Base-by-base conservation (phyloP, 1,140 invertebrate species). In the Drosophila lowei region DNA sequence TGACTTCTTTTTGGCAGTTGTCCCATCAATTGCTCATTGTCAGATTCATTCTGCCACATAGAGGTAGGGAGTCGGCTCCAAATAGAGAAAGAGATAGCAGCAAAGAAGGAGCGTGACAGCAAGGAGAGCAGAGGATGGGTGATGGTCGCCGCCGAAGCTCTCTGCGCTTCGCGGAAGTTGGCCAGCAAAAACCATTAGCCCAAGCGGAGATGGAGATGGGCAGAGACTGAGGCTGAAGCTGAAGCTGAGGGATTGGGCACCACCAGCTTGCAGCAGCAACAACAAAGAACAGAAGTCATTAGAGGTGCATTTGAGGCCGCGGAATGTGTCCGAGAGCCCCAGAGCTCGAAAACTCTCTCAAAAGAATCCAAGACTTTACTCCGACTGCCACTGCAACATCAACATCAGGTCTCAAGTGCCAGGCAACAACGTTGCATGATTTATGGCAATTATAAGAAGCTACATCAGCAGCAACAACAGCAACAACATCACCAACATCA, bases 281-380 rank as follows among this genome's bases (percentile, higher is more conserved):
- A 68, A 85, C 80, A 85, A 86, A 86, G 81, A 88, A 86, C 83
- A 89, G 83, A 84, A 88, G 84, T 88, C 83, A 88, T 88, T 86
- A 86, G 83, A 86, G 79, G 65, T 59, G 79, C 80, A 72, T 84
- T 84, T 84, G 79, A 79, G 79, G 54, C 75, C 53, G 62, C 68
- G 81, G 81, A 88, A 86, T 86, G 81, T 80, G 80, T 67, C 56
- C 44, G 58, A 65, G 56, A 65, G 60, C 64, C 49, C 44, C 58
- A 28, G 58, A 28, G 58, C 48, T 47, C 42, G 42, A 43, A 57
- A 67, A 59, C 54, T 57, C 52, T 70, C 63, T 70, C 8, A 38
- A 28, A 38, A 48, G 44, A 58, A 28, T 47, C 11, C 9, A 18
- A 71, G 48, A 53, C 9, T 30, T 13, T 30, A 13, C 54, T 34